These are phyloP conservation scores for Paradoxurus hermaphroditus DNA, from an alignment of 2,113 vertebrate species.

Conservation along the genomic window DNA sequence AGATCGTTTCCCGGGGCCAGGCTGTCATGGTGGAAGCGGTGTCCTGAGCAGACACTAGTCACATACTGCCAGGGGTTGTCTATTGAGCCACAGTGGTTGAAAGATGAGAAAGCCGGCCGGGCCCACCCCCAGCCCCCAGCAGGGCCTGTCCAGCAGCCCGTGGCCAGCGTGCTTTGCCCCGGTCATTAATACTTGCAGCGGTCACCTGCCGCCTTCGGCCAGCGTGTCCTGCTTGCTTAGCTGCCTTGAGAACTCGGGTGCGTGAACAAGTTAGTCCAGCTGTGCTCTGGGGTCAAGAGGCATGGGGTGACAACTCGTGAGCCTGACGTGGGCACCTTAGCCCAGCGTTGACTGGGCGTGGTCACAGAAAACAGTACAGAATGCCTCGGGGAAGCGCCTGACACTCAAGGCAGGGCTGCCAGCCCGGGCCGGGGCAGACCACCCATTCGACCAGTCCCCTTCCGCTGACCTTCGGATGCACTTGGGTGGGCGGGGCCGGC, in stretches of 20 bases:
- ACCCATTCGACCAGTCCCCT: rapidly evolving
- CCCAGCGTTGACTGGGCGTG: rapidly evolving
- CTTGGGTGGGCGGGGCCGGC: background rate
- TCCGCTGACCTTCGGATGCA: rapidly evolving
- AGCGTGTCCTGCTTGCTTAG: rapidly evolving
- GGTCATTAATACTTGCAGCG: rapidly evolving
- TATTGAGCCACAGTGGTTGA: rapidly evolving
- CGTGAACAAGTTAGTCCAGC: rapidly evolving
- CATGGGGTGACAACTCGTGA: background rate
- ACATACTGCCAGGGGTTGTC: background rate
- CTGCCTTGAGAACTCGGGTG: background rate
- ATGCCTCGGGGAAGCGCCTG: background rate
- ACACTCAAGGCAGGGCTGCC: background rate
- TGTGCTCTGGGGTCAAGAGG: background rate
- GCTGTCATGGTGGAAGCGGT: background rate
- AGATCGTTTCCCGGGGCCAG: background rate
- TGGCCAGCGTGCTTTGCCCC: rapidly evolving
- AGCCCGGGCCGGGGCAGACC: background rate
- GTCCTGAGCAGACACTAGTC: rapidly evolving
- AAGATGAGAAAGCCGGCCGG: rapidly evolving
- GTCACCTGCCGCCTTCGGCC: too few relatives aligned
- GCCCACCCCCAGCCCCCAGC: background rate
- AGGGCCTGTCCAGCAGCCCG: background rate
- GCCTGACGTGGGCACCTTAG: rapidly evolving
- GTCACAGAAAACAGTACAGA: background rate